phyloP scores from a whole-genome alignment of 1,140 invertebrate species.

The Medauroidea extradentata region DNA sequence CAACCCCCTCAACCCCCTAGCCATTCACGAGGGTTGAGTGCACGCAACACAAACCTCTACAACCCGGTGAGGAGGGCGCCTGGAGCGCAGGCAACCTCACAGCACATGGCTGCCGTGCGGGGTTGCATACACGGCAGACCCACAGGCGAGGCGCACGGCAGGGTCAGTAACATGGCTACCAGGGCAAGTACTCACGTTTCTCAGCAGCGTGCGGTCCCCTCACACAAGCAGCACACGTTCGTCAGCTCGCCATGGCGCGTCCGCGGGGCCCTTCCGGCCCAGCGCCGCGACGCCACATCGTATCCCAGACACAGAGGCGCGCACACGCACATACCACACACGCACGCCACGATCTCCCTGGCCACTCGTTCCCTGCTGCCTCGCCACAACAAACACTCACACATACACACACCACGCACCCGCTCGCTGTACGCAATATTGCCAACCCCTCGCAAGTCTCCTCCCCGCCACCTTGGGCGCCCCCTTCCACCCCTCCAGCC shows the following conservation, averaged over 20 bases:
- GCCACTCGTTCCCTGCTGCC: slow-evolving; percentile 1
- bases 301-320: neutral
- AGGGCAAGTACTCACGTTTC: neutral
- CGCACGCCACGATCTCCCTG: neutral
- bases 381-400: neutral
- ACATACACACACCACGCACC: neutral
- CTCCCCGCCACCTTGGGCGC: slow-evolving; percentile 2
- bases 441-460: neutral
- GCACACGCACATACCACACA: neutral
- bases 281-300: neutral
- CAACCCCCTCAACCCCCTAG: no score
- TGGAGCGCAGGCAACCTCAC: neutral
- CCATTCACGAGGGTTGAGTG: no score
- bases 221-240: neutral
- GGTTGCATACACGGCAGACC: neutral
- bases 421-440: neutral
- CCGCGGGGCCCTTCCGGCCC: neutral
- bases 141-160: neutral
- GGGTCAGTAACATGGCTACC: neutral
- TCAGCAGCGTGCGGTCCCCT: neutral
- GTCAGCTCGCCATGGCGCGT: neutral
- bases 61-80: no score
- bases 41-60: no score
- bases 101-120: neutral
- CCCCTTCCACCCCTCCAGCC: neutral